Conservation (phyloP, 1,140 invertebrate genomes). For the Musca domestica region DNA sequence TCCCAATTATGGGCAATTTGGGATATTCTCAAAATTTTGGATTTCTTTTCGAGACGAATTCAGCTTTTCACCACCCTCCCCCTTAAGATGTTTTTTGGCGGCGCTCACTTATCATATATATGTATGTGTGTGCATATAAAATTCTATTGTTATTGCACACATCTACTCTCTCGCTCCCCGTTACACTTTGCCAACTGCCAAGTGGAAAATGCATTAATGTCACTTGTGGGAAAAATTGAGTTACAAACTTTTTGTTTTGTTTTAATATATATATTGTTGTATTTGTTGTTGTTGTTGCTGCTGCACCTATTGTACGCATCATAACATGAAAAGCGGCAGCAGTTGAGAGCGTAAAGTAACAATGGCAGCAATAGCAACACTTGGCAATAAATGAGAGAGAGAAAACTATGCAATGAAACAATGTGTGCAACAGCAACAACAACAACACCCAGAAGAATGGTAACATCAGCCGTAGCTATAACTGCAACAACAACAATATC, state of each 20-base stretch:
- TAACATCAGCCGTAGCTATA: neutral
- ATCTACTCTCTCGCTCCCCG: too few species aligned
- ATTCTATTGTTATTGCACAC: too few species aligned
- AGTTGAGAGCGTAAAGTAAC: neutral
- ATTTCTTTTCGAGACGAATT: too few species aligned
- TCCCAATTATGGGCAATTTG: too few species aligned
- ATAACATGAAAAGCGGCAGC: neutral
- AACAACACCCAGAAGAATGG: neutral
- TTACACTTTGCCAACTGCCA: conserved; percentile 4
- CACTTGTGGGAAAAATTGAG: conserved; percentile 20
- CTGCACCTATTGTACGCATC: neutral
- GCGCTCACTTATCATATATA: too few species aligned
- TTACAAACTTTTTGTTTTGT: conserved; percentile 12
- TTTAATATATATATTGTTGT: neutral
- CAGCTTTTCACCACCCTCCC: too few species aligned
- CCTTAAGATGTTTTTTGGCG: too few species aligned
- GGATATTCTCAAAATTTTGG: too few species aligned
- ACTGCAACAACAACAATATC: neutral
- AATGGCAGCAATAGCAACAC: neutral
- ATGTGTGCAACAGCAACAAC: conserved; percentile 1
- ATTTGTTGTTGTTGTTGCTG: neutral
- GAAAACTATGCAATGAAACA: conserved; percentile 1
- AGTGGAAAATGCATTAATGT: conserved; percentile 15
- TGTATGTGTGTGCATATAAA: too few species aligned
- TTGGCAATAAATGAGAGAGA: neutral